Evolutionary conservation across 2,888 invertebrate species (phyloP).

Genomic region (Agrilus cyanescens): DNA sequence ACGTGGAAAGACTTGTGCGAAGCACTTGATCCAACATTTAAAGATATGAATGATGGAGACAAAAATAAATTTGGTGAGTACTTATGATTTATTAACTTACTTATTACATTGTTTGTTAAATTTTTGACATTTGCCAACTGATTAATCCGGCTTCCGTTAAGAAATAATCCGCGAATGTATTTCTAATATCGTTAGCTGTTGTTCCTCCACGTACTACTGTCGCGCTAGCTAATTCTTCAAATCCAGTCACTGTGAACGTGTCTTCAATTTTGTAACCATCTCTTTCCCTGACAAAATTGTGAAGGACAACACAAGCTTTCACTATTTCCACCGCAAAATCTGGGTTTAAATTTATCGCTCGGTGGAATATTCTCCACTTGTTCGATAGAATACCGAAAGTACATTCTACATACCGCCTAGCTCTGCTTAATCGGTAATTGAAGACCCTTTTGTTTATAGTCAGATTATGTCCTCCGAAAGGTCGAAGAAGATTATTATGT

Average conservation of each 20-base stretch:
- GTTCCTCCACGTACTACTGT: background rate
- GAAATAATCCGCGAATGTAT: conserved; percentile 1
- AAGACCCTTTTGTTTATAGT: conserved; percentile 8
- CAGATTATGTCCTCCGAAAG: conserved; percentile 13
- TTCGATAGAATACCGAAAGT: too few relatives aligned
- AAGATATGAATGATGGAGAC: too few relatives aligned
- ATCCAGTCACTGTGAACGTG: conserved; percentile 1
- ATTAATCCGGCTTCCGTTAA: too few relatives aligned
- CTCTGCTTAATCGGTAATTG: conserved; percentile 16
- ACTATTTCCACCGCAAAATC: conserved; percentile 3
- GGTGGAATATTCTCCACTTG: conserved; percentile 5
- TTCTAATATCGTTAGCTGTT: background rate
- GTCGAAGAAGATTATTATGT: conserved; percentile 7
- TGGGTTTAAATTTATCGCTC: conserved; percentile 1
- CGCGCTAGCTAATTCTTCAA: background rate
- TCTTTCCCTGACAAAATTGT: conserved; percentile 2
- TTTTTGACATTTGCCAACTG: too few relatives aligned
- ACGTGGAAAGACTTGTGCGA: too few relatives aligned
- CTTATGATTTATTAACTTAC: too few relatives aligned
- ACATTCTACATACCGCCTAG: conserved; percentile 13
- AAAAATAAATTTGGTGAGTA: too few relatives aligned
- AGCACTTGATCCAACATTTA: too few relatives aligned
- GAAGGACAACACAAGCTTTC: conserved; percentile 2
- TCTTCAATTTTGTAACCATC: conserved; percentile 3
- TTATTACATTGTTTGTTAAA: too few relatives aligned